phyloP scores from a whole-genome alignment of 2,797 vertebrate species.

The Etheostoma perlongum region DNA sequence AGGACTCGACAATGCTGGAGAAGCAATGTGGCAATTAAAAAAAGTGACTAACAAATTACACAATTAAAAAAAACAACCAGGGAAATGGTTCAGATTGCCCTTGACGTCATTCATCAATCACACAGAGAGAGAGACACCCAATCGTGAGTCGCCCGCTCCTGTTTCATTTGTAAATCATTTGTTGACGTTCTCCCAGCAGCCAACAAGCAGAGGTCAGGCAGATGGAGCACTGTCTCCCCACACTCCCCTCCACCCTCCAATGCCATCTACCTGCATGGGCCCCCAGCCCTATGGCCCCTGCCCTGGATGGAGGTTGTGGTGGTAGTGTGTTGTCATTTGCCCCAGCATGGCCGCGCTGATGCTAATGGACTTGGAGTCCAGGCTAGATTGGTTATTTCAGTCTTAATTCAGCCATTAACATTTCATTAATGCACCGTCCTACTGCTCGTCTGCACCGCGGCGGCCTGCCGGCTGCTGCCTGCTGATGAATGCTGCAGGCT shows the following conservation, averaged over 20 bases:
- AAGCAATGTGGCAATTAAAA: not conserved
- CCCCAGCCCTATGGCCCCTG: conserved; percentile 48
- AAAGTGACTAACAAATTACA: conserved; percentile 5
- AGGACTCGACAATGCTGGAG: not conserved
- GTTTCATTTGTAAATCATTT: conserved; percentile 69
- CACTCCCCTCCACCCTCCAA: conserved; percentile 32
- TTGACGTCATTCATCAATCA: conserved; percentile 64
- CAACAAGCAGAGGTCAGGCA: conserved; percentile 70
- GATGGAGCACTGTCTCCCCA: conserved; percentile 49
- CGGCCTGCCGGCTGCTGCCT: conserved; percentile 83
- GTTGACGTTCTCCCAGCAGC: conserved; percentile 67
- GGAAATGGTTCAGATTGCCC: conserved; percentile 38
- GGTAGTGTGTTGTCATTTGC: conserved; percentile 83
- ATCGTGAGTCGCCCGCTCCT: conserved; percentile 22
- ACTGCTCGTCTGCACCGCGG: conserved; percentile 87
- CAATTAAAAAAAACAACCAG: conserved; percentile 2
- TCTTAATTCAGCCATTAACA: conserved; percentile 99
- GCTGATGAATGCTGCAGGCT: conserved; percentile 89
- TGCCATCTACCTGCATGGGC: conserved; percentile 87
- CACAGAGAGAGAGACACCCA: conserved; percentile 16
- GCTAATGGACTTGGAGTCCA: conserved; percentile 97
- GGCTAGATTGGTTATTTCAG: conserved; percentile 94
- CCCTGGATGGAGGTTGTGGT: conserved; percentile 59
- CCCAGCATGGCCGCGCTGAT: conserved; percentile 88
- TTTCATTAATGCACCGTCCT: conserved; percentile 96